These are phyloP conservation scores for Cephus nigrinus DNA, from an alignment of 2,888 invertebrate genomes.

Conservation along the genomic window DNA sequence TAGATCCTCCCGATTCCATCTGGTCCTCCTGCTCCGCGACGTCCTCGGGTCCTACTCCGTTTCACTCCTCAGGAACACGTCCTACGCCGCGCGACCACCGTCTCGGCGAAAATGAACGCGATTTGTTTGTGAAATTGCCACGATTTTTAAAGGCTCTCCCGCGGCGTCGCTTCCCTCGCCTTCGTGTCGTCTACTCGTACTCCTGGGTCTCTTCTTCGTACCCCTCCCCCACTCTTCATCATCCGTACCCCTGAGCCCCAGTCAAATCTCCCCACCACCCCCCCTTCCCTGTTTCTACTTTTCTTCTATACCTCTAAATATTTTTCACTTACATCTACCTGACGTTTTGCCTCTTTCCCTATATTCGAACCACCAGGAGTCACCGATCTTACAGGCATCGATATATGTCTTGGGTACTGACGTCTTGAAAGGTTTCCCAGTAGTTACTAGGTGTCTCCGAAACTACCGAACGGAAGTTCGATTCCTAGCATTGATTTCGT, in stretches of 20 bases:
- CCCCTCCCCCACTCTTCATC: constrained; percentile 35
- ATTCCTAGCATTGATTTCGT: constrained; percentile 59
- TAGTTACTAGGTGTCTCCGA: constrained; percentile 32
- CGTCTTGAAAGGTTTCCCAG: not conserved
- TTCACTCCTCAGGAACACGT: not conserved
- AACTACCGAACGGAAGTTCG: constrained; percentile 55
- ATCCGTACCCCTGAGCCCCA: constrained; percentile 15
- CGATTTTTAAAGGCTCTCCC: constrained; percentile 5
- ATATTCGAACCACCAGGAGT: not conserved
- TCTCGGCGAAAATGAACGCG: constrained; percentile 6
- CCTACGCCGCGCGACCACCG: not conserved
- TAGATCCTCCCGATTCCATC: constrained; percentile 1
- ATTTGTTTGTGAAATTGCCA: constrained; percentile 5
- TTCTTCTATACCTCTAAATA: constrained; percentile 6
- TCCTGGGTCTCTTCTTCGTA: not conserved
- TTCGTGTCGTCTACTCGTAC: not conserved
- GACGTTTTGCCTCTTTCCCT: not conserved
- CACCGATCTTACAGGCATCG: not conserved
- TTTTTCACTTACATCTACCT: not conserved
- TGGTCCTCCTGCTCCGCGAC: constrained; percentile 9
- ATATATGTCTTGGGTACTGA: not conserved
- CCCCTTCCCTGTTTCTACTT: constrained; percentile 27
- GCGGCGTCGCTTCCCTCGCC: not conserved
- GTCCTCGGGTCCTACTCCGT: not conserved
- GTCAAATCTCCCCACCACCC: constrained; percentile 20